Percentiles rank a stretch among this genome's conserved stretches.
Evolutionary conservation across 2,113 vertebrate genomes (phyloP).

Genomic region (Archilochus colubris): DNA sequence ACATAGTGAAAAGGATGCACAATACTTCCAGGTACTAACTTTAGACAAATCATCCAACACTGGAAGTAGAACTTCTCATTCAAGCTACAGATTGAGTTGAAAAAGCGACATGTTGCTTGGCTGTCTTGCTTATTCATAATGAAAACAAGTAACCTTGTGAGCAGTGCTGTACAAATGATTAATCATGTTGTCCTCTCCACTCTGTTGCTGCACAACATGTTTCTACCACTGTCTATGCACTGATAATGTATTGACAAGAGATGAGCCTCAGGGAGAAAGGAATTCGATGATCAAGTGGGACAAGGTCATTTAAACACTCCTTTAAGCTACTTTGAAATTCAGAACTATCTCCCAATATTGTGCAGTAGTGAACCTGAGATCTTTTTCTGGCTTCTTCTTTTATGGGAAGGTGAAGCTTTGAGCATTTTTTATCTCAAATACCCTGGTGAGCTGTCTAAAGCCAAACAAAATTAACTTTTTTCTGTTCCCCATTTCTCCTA

Average conservation of each 20-base stretch:
- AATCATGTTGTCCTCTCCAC: neutral
- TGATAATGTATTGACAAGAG: constrained; percentile 42
- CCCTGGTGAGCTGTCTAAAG: neutral
- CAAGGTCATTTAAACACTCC: constrained; percentile 64
- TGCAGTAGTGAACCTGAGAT: neutral
- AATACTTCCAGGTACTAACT: neutral
- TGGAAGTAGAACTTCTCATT: neutral
- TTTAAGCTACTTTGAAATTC: constrained; percentile 37
- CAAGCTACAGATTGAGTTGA: neutral
- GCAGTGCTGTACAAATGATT: neutral
- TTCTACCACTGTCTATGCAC: neutral
- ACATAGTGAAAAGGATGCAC: neutral
- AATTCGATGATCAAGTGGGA: constrained; percentile 56
- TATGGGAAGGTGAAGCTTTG: neutral
- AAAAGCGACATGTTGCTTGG: neutral
- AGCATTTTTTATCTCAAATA: neutral
- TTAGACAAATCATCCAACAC: neutral
- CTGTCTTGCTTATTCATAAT: neutral
- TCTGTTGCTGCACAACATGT: neutral
- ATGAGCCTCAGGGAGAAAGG: constrained; percentile 57
- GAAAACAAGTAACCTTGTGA: constrained; percentile 9
- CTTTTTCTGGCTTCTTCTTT: neutral
- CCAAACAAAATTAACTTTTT: neutral
- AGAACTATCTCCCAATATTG: neutral
- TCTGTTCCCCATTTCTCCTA: neutral